These are phyloP conservation scores for Cerastis rubricosa DNA, from an alignment of 2,888 invertebrate species.

Conservation along the genomic window DNA sequence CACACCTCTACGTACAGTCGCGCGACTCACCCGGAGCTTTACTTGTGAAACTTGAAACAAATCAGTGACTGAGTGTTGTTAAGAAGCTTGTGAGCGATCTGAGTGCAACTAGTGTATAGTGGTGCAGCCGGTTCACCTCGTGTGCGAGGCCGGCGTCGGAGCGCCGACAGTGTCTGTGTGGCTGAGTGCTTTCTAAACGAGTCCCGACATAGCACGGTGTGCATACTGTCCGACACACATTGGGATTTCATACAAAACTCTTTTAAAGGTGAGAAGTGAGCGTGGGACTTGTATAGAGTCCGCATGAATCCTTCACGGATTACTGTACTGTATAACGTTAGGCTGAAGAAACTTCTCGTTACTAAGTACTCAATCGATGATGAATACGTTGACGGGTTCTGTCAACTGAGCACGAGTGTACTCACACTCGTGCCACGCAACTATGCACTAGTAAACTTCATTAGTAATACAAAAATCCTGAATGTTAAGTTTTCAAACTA, in stretches of 20 bases:
- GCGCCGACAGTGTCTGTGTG: constrained; percentile 66
- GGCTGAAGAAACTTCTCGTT: background rate
- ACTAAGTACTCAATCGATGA: constrained; percentile 22
- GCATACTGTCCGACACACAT: constrained; percentile 46
- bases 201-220: constrained; percentile 60
- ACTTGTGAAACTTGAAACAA: constrained; percentile 70
- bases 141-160: constrained; percentile 78
- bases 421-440: background rate
- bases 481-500: background rate
- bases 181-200: constrained; percentile 67
- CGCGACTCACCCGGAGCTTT: constrained; percentile 65
- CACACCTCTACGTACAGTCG: constrained; percentile 72
- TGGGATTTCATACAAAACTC: constrained; percentile 70
- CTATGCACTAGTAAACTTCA: background rate
- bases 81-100: constrained; percentile 44
- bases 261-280: constrained; percentile 74
- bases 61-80: constrained; percentile 61
- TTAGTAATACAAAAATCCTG: background rate
- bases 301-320: background rate
- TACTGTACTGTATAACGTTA: background rate
- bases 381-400: background rate
- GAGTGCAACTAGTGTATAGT: constrained; percentile 72
- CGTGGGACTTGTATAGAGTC: background rate
- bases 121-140: constrained; percentile 78
- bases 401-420: background rate